These are phyloP conservation scores for Pachymerium ferrugineum DNA, from an alignment of 2,888 invertebrate species.

Conservation along the genomic window DNA sequence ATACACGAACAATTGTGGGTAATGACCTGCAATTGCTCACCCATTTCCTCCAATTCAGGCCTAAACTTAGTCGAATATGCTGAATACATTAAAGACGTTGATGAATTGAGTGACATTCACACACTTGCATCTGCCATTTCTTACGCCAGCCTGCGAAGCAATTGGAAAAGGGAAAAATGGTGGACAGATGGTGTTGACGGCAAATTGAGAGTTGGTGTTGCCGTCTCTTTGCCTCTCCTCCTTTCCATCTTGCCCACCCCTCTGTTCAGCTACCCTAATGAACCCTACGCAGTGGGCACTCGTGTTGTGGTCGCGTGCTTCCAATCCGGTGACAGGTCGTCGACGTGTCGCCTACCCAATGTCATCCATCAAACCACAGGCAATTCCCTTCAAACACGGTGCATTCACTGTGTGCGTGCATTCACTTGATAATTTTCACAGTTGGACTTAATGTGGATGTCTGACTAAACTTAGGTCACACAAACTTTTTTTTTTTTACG, in stretches of 20 bases:
- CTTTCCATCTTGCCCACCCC: background rate
- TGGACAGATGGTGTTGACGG: background rate
- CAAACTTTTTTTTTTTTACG: background rate
- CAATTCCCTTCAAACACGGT: background rate
- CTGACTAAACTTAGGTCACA: background rate
- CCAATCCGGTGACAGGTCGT: constrained; percentile 8
- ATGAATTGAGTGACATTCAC: constrained; percentile 4
- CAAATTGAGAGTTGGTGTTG: background rate
- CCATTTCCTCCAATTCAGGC: background rate
- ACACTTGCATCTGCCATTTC: constrained; percentile 3
- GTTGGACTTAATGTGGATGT: constrained; percentile 7
- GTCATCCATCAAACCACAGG: constrained; percentile 1
- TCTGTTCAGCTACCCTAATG: background rate
- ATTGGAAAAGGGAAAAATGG: background rate
- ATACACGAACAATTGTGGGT: constrained; percentile 6
- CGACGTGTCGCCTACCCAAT: background rate
- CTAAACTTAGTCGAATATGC: background rate
- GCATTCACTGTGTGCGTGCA: constrained; percentile 3
- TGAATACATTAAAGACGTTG: background rate
- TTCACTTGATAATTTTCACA: background rate
- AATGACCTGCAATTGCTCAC: constrained; percentile 4
- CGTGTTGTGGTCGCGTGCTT: background rate
- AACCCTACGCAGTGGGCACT: background rate
- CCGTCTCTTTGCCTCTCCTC: background rate
- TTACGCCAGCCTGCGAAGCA: background rate